Conservation (phyloP, 2,888 invertebrate species). For the Dione vanillae region DNA sequence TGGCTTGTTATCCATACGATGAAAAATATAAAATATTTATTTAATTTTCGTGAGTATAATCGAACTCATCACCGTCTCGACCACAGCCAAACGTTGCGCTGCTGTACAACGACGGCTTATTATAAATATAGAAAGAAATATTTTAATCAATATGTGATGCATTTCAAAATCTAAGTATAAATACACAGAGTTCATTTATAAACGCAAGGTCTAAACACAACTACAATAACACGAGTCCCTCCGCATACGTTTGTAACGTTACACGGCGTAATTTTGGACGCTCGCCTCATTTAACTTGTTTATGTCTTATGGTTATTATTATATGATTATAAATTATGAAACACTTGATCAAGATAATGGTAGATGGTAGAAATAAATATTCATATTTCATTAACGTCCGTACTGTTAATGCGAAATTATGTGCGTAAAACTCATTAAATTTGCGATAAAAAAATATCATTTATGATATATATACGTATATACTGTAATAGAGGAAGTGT, state of each 20-base stretch:
- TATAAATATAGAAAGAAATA: background rate
- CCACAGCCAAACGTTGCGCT: too few species aligned
- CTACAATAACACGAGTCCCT: conserved; percentile 3
- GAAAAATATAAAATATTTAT: too few species aligned
- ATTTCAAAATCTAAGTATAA: background rate
- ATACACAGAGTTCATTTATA: background rate
- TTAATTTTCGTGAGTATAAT: too few species aligned
- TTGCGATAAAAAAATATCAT: conserved; percentile 52
- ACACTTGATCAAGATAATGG: conserved; percentile 62
- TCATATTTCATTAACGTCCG: conserved; percentile 64
- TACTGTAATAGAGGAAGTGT: conserved; percentile 30
- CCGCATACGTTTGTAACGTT: conserved; percentile 51
- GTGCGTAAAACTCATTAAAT: conserved; percentile 55
- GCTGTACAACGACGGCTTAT: too few species aligned
- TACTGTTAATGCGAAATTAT: conserved; percentile 62
- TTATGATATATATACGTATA: conserved; percentile 23
- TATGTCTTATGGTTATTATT: conserved; percentile 68
- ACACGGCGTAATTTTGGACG: conserved; percentile 61
- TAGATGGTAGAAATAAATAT: conserved; percentile 63
- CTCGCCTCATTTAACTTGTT: conserved; percentile 70
- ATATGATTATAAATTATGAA: conserved; percentile 68
- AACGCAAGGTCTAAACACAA: conserved; percentile 15
- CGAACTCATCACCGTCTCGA: too few species aligned
- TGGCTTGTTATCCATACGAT: too few species aligned
- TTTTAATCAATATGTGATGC: too few species aligned